Base-by-base conservation (phyloP, 2,113 vertebrate genomes). In the Corvus moneduloides region DNA sequence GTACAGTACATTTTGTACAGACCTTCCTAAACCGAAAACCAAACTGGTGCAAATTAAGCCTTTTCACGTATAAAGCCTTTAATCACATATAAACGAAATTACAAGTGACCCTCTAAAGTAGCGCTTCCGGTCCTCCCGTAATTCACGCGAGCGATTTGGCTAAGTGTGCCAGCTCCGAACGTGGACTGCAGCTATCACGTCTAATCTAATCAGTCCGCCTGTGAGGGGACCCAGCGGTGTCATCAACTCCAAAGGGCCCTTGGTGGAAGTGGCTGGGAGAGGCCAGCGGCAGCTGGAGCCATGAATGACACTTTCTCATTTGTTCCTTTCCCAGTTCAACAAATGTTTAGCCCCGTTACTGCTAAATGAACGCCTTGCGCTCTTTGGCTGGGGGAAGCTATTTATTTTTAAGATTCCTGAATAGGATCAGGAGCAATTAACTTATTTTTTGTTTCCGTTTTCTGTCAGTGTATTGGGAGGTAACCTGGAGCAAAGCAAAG, bases 301-400 rank as follows among this genome's bases (percentile, higher is more conserved):
- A 56, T 89, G 93, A 94, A 49, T 95, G 96, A 93, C 96, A 95
- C 96, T 68, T 96, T 90, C 83, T 63, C 90, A 89, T 91, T 96
- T 96, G 96, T 96, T 93, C 96, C 96, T 96, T 97, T 97, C 90
- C 95, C 96, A 95, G 96, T 86, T 93, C 92, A 75, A 67, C 96
- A 78, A 87, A 96, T 67, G 96, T 85, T 92, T 86, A 86, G 93
- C 73, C 68, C 73, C 41, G 86, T 61, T 30, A 82, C 94, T 33
- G 92, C 64, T 84, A 90, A 96, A 92, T 90, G 90, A 94, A 63
- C 85, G 56, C 44, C 68, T 63, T 2, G 49, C 72, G 20, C 79
- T 86, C 68, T 84, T 86, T 64, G 88, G 94, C 85, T 81, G 13
- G 20, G 63, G 76, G 68, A 90, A 88, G 55, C 85, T 62, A 73